Percentiles rank a stretch among this genome's conserved stretches.
Evolutionary conservation across 1,140 invertebrate genomes (phyloP).

Genomic region (Sycophila sp.): DNA sequence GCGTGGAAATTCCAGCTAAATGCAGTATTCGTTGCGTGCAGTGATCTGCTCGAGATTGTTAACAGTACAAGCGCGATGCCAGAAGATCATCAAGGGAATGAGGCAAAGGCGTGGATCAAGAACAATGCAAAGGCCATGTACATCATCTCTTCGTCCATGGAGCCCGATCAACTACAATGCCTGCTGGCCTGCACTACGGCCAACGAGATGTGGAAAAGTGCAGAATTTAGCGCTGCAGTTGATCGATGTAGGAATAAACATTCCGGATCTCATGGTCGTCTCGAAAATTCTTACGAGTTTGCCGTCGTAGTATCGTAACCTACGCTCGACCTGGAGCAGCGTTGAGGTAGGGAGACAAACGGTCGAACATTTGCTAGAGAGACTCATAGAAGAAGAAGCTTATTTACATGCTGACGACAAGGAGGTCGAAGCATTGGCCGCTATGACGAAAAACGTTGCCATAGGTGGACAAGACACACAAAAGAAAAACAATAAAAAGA

Average conservation of each 20-base stretch:
- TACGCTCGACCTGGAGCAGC: slow-evolving; percentile 39
- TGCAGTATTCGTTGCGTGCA: slow-evolving; percentile 18
- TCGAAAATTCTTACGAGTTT: slow-evolving; percentile 39
- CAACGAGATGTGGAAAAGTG: slow-evolving; percentile 41
- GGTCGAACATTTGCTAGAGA: slow-evolving; percentile 13
- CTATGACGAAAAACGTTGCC: not conserved
- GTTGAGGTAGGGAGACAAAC: slow-evolving; percentile 34
- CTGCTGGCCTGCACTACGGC: slow-evolving; percentile 29
- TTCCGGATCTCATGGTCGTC: slow-evolving; percentile 39
- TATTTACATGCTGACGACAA: slow-evolving; percentile 1
- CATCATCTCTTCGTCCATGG: slow-evolving; percentile 23
- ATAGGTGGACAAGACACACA: not conserved
- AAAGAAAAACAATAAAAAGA: not conserved
- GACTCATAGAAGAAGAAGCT: slow-evolving; percentile 25
- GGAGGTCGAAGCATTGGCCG: slow-evolving; percentile 18
- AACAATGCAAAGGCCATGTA: slow-evolving; percentile 35
- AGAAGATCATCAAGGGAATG: not conserved
- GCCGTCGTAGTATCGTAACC: slow-evolving; percentile 26
- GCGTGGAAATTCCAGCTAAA: slow-evolving; percentile 34
- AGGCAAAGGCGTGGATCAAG: slow-evolving; percentile 19
- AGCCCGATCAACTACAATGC: slow-evolving; percentile 21
- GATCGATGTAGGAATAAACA: slow-evolving; percentile 31
- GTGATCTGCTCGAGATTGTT: slow-evolving; percentile 22
- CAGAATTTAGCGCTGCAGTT: slow-evolving; percentile 38
- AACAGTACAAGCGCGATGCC: not conserved